Percentiles rank a stretch among this genome's conserved stretches.
These are phyloP conservation scores for Bambusicola thoracicus DNA, from an alignment of 2,113 vertebrate species.

Conservation along the genomic window DNA sequence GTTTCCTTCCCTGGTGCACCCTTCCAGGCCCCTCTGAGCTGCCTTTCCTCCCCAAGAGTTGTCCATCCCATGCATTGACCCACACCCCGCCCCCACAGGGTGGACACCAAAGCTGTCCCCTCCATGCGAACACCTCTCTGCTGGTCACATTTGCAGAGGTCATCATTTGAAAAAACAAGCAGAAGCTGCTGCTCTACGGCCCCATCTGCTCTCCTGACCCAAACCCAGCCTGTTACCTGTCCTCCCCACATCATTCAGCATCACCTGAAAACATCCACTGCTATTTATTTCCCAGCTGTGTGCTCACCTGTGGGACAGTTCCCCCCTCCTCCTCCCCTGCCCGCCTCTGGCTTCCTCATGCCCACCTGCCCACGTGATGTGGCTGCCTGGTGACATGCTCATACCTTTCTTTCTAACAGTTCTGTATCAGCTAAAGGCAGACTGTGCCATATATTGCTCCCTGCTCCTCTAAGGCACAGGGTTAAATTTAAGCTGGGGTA, in stretches of 20 bases:
- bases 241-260: not conserved
- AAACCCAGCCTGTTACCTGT: rapidly evolving
- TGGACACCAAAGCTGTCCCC: not conserved
- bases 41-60: rapidly evolving
- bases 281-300: rapidly evolving
- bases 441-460: not conserved
- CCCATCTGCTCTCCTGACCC: not conserved
- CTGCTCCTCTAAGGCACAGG: not conserved
- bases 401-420: not conserved
- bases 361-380: not conserved
- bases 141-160: not conserved
- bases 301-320: not conserved
- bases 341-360: not conserved
- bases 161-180: too few species aligned
- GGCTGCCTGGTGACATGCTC: not conserved
- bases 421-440: not conserved
- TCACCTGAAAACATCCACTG: not conserved
- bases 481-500: not conserved
- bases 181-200: not conserved
- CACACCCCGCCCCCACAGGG: rapidly evolving
- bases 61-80: not conserved
- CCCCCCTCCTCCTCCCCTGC: not conserved
- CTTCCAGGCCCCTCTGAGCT: not conserved
- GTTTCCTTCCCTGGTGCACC: not conserved
- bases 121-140: not conserved